Conservation (phyloP, 2,888 invertebrate species). For the Xestia xanthographa region DNA sequence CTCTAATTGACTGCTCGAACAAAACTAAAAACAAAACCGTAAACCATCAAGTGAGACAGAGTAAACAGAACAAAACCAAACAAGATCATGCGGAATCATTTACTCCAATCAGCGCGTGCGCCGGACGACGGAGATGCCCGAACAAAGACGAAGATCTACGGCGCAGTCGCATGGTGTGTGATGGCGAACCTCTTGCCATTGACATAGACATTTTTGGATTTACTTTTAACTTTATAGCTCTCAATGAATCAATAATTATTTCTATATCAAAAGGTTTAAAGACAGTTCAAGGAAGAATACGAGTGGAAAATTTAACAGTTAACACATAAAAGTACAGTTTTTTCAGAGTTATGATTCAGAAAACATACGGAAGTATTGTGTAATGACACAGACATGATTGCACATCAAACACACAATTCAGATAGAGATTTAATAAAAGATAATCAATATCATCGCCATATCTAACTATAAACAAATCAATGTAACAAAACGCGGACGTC, state of each 20-base stretch:
- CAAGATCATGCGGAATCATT: conserved; percentile 88
- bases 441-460: conserved; percentile 39
- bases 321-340: conserved; percentile 3
- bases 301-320: not conserved
- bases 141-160: conserved; percentile 76
- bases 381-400: conserved; percentile 16
- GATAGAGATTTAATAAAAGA: conserved; percentile 53
- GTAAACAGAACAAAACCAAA: conserved; percentile 87
- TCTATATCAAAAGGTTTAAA: not conserved
- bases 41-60: conserved; percentile 79
- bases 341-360: not conserved
- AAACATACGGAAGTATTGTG: conserved; percentile 12
- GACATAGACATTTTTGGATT: conserved; percentile 51
- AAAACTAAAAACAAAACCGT: conserved; percentile 76
- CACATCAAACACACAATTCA: conserved; percentile 45
- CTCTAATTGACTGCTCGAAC: conserved; percentile 83
- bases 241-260: conserved; percentile 21
- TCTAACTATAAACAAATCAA: conserved; percentile 61
- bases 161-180: conserved; percentile 61
- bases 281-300: conserved; percentile 6
- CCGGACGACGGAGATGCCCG: conserved; percentile 73
- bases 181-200: conserved; percentile 54
- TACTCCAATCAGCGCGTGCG: conserved; percentile 84
- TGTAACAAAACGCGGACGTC: conserved; percentile 65
- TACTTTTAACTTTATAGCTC: conserved; percentile 23